phyloP scores from a whole-genome alignment of 2,113 vertebrate species.

The Corynorhinus townsendii region DNA sequence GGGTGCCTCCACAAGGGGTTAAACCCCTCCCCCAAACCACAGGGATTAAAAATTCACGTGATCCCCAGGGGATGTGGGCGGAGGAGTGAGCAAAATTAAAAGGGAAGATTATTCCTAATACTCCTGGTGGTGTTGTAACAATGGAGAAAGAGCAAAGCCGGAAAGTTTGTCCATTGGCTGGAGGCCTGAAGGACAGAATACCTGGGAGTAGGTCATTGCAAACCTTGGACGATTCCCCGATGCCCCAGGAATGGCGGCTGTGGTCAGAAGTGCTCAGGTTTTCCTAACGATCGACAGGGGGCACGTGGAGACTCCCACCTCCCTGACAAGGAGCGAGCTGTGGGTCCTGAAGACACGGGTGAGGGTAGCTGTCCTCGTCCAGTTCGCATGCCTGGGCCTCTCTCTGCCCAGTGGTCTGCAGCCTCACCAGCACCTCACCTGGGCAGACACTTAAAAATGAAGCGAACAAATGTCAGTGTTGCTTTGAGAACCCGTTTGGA shows the following conservation, averaged over 20 bases:
- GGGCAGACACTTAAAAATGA: rapidly evolving
- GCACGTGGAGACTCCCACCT: neutral
- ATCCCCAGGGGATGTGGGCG: neutral
- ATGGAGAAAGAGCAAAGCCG: neutral
- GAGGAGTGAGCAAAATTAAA: neutral
- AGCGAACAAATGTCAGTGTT: rapidly evolving
- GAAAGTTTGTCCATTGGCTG: rapidly evolving
- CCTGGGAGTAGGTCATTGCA: no score
- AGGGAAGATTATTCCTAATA: neutral
- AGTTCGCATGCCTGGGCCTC: rapidly evolving
- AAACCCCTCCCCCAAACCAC: neutral
- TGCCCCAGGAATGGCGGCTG: neutral
- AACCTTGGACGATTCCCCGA: no score
- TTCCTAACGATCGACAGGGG: rapidly evolving
- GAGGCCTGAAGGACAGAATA: neutral
- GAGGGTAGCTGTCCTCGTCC: neutral
- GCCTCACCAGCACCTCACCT: rapidly evolving
- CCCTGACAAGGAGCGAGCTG: rapidly evolving
- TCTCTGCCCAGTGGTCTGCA: rapidly evolving
- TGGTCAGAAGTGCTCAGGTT: neutral
- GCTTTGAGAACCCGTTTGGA: neutral
- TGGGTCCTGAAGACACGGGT: neutral
- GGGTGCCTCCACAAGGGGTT: neutral
- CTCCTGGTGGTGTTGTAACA: neutral
- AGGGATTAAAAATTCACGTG: neutral